Evolutionary conservation across 2,113 vertebrate genomes (phyloP).

Genomic region (Pampusana beccarii): DNA sequence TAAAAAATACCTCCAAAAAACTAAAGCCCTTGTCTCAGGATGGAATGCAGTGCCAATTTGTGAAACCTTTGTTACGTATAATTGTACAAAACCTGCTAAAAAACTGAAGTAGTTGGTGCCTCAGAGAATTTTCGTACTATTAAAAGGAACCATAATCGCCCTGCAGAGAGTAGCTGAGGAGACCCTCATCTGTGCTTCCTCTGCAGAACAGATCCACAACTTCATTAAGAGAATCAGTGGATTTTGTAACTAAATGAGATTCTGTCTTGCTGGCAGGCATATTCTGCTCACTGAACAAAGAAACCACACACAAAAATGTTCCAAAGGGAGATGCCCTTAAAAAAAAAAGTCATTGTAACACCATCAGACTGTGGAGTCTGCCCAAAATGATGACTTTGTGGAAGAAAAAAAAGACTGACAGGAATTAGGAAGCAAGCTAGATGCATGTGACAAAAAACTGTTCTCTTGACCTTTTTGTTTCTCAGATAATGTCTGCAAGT

Average conservation of each 20-base stretch:
- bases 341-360: slow-evolving; percentile 4
- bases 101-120: background rate
- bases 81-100: slow-evolving; percentile 52
- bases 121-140: slow-evolving; percentile 41
- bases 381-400: background rate
- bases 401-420: background rate
- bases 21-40: background rate
- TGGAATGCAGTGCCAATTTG: background rate
- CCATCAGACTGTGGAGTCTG: background rate
- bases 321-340: slow-evolving; percentile 54
- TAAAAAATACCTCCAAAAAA: background rate
- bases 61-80: slow-evolving; percentile 2
- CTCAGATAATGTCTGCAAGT: background rate
- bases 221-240: slow-evolving; percentile 63
- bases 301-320: slow-evolving; percentile 47
- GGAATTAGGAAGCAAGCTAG: background rate
- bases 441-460: background rate
- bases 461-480: background rate
- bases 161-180: background rate
- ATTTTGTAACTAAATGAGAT: slow-evolving; percentile 54
- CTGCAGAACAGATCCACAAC: slow-evolving; percentile 47
- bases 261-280: slow-evolving; percentile 43
- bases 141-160: slow-evolving; percentile 32
- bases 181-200: background rate
- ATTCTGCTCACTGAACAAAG: slow-evolving; percentile 40